phyloP scores from a whole-genome alignment of 1,140 invertebrate species.

The Paraescarpia echinospica region DNA sequence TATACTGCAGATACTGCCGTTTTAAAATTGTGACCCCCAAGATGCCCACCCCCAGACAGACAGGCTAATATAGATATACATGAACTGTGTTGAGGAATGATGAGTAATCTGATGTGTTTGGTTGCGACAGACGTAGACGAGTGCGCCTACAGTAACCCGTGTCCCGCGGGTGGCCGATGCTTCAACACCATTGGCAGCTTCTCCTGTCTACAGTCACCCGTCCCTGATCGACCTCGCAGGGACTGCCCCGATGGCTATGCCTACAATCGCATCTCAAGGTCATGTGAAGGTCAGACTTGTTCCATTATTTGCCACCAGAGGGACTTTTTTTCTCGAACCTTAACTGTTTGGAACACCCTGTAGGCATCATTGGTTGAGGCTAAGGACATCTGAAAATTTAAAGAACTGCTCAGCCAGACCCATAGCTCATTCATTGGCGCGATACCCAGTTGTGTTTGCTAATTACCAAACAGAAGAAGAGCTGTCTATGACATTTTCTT shows the following conservation, averaged over 20 bases:
- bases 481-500: no score
- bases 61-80: no score
- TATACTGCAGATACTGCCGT: no score
- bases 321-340: not conserved
- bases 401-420: no score
- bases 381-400: no score
- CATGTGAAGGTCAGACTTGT: conserved; percentile 32
- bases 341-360: not conserved
- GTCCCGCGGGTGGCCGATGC: conserved; percentile 67
- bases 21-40: no score
- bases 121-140: conserved; percentile 40
- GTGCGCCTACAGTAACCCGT: conserved; percentile 33
- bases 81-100: no score
- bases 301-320: not conserved
- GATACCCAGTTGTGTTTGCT: no score
- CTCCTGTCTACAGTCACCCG: conserved; percentile 33
- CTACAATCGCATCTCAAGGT: conserved; percentile 35
- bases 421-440: no score
- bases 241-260: conserved; percentile 34
- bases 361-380: no score
- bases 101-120: conserved; percentile 63
- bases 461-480: no score
- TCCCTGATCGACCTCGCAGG: not conserved
- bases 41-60: no score
- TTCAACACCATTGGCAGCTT: conserved; percentile 60